Base-by-base conservation (phyloP, 2,797 vertebrate genomes). In the Acanthurus lineatus region DNA sequence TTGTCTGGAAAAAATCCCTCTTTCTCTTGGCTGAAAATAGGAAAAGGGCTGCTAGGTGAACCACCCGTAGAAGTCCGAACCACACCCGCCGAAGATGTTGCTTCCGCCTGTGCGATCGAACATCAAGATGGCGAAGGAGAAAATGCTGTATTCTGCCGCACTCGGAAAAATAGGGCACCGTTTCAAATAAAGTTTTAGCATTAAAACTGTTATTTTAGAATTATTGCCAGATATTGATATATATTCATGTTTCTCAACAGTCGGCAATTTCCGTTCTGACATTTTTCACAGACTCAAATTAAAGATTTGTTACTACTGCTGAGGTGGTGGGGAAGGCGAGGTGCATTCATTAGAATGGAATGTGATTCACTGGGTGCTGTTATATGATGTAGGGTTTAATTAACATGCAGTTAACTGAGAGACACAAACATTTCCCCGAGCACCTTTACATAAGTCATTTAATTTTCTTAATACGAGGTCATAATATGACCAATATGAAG, bases 61-160 rank as follows among this genome's bases (percentile, higher is more conserved):
- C 88, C 91, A 92, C 90, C 91, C 90, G 93, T 91, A 75, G 54
- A 79, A 90, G 87, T 89, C 92, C 93, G 91, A 91, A 92, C 90
- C 91, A 93, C 93, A 92, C 93, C 90, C 89, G 90, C 90, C 75
- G 85, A 86, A 86, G 86, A 91, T 89, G 86, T 60, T 91, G 87
- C 94, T 92, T 93, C 93, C 93, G 92, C 92, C 86, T 89, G 87
- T 85, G 81, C 78, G 88, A 83, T 82, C 86, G 81, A 91, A 89
- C 91, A 89, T 93, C 93, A 96, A 96, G 95, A 96, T 96, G 96
- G 95, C 96, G 93, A 91, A 76, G 79, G 78, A 83, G 77, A 81
- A 86, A 86, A 85, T 52, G 79, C 59, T 10, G 91, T 96, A 95
- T 96, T 91, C 95, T 88, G 89, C 95, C 96, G 96, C 96, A 86